phyloP scores from a whole-genome alignment of 2,888 invertebrate genomes.

The Anoplius nigerrimus region DNA sequence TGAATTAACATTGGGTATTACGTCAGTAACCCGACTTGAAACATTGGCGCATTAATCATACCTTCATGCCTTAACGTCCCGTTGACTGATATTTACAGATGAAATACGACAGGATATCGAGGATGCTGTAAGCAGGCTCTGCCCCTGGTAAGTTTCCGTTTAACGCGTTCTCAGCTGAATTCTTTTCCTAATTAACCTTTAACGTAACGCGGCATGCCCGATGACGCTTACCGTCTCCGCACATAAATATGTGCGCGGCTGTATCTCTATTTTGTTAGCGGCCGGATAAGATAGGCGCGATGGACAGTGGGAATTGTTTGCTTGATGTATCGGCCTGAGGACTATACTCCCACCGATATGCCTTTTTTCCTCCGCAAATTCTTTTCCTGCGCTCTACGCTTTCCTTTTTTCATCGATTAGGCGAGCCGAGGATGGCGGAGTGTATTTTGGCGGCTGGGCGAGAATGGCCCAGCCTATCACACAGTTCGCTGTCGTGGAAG shows the following conservation, averaged over 20 bases:
- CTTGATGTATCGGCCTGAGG: neutral
- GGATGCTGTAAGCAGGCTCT: constrained; percentile 94
- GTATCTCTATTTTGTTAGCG: too few species aligned
- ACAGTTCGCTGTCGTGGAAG: constrained; percentile 95
- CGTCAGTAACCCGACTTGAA: too few species aligned
- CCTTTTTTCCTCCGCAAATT: neutral
- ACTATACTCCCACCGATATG: too few species aligned
- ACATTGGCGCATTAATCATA: too few species aligned
- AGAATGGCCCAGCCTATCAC: constrained; percentile 97
- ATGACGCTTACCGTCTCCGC: too few species aligned
- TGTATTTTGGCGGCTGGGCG: constrained; percentile 98
- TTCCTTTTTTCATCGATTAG: constrained; percentile 73
- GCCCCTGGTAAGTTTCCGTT: constrained; percentile 80
- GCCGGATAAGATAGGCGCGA: neutral
- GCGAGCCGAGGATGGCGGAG: constrained; percentile 89
- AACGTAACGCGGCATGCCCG: too few species aligned
- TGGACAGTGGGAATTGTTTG: constrained; percentile 8
- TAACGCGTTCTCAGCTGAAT: neutral
- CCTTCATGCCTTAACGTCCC: too few species aligned
- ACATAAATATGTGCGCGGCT: too few species aligned
- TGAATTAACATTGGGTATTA: too few species aligned
- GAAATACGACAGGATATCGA: constrained; percentile 99
- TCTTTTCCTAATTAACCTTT: constrained; percentile 3
- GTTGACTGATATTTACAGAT: constrained; percentile 79
- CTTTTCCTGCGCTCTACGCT: neutral